Conservation (phyloP, 2,797 vertebrate genomes). For the Cephalopachus bancanus region DNA sequence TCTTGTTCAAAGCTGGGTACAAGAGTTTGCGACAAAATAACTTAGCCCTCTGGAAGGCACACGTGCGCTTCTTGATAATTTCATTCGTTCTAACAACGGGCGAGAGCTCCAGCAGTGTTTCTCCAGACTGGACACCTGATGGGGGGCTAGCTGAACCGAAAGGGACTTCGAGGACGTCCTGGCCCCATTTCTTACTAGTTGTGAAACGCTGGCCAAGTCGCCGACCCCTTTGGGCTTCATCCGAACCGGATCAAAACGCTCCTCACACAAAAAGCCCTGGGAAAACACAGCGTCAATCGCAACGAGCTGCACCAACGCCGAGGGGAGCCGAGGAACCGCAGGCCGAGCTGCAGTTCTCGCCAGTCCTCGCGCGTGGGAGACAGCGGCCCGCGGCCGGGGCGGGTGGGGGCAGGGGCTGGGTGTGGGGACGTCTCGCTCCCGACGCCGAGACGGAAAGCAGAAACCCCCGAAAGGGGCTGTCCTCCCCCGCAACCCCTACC, state of each 20-base stretch:
- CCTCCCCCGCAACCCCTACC: too few relatives aligned
- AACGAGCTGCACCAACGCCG: fast-evolving
- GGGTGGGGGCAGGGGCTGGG: not conserved
- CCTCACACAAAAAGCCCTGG: not conserved
- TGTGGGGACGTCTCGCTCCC: not conserved
- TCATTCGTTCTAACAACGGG: not conserved
- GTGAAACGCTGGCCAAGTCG: not conserved
- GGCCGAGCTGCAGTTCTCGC: not conserved
- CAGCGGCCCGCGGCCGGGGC: not conserved
- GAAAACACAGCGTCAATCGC: not conserved
- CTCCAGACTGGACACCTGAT: not conserved
- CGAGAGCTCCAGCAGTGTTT: not conserved
- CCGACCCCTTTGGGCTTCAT: not conserved
- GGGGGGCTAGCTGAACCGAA: not conserved
- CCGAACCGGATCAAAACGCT: not conserved
- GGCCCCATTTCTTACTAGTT: not conserved
- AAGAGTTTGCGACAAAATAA: not conserved
- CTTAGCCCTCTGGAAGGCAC: not conserved
- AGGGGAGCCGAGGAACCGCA: not conserved
- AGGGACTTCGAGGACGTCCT: not conserved
- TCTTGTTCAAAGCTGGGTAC: not conserved
- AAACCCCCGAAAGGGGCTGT: too few relatives aligned
- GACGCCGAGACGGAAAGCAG: not conserved
- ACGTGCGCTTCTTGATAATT: not conserved
- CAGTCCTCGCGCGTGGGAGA: not conserved